These are phyloP conservation scores for Frankliniella fusca DNA, from an alignment of 2,888 invertebrate species.

Conservation along the genomic window DNA sequence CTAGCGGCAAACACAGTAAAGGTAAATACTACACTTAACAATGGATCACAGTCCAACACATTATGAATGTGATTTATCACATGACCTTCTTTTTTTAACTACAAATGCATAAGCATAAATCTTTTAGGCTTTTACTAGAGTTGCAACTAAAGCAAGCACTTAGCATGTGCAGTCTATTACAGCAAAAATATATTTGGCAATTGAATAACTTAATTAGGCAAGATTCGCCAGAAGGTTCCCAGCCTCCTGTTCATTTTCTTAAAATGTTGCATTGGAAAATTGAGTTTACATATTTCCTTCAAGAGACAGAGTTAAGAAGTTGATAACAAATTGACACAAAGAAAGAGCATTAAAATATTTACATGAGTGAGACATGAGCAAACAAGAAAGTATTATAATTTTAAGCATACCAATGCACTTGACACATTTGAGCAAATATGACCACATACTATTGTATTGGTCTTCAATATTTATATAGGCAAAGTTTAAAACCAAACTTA, in stretches of 20 bases:
- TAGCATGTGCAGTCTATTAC: not conserved
- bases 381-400: too few species aligned
- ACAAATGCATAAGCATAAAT: not conserved
- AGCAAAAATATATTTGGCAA: not conserved
- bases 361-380: too few species aligned
- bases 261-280: not conserved
- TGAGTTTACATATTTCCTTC: not conserved
- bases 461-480: not conserved
- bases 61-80: conserved; percentile 22
- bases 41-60: conserved; percentile 26
- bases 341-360: too few species aligned
- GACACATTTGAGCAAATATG: not conserved
- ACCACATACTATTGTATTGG: not conserved
- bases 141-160: too few species aligned
- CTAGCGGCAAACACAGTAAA: conserved; percentile 8
- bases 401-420: too few species aligned
- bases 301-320: not conserved
- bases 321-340: too few species aligned
- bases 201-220: not conserved
- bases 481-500: not conserved
- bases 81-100: not conserved
- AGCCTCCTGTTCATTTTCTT: not conserved
- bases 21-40: not conserved
- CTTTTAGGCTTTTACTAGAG: too few species aligned
- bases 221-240: conserved; percentile 14